A percentile compares a stretch with the other conserved stretches of the same genome.
phyloP scores from a whole-genome alignment of 2,888 invertebrate species.

The Drosophila vallismaia region DNA sequence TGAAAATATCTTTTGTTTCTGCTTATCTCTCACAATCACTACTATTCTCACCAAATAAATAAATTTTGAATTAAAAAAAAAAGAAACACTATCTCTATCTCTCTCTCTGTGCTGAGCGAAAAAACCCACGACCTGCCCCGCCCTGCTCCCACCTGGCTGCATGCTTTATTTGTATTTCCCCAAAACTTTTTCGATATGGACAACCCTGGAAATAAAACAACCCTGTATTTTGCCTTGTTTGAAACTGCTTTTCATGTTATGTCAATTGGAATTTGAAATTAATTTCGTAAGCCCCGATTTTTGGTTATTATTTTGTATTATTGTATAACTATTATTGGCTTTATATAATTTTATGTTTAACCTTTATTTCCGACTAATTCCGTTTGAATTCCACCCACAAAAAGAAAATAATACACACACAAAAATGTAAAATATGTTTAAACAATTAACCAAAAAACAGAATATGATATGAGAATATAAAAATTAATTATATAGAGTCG shows the following conservation, averaged over 20 bases:
- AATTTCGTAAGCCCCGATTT: conserved; percentile 18
- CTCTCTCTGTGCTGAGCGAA: conserved; percentile 28
- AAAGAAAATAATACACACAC: conserved; percentile 61
- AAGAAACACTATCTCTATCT: conserved; percentile 11
- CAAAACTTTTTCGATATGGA: conserved; percentile 1
- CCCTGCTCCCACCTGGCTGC: conserved; percentile 35
- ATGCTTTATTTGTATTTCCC: conserved; percentile 48
- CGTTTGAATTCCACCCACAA: conserved; percentile 28
- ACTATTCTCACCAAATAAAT: conserved; percentile 3
- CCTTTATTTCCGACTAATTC: conserved; percentile 20
- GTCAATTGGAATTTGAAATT: conserved; percentile 25
- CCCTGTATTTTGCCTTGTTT: conserved; percentile 35
- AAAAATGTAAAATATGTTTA: conserved; percentile 72
- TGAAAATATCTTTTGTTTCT: conserved; percentile 11
- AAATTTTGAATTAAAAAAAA: neutral
- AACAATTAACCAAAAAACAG: conserved; percentile 42
- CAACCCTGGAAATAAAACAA: conserved; percentile 14
- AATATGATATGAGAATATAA: too few species aligned
- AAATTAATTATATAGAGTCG: neutral
- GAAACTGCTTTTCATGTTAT: conserved; percentile 40
- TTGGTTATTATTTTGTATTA: conserved; percentile 9
- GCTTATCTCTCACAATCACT: conserved; percentile 23
- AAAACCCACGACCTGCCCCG: conserved; percentile 11
- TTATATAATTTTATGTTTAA: conserved; percentile 31
- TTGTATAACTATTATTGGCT: conserved; percentile 23